Base-by-base conservation (phyloP, 2,113 vertebrate species). In the Syngnathus typhle region DNA sequence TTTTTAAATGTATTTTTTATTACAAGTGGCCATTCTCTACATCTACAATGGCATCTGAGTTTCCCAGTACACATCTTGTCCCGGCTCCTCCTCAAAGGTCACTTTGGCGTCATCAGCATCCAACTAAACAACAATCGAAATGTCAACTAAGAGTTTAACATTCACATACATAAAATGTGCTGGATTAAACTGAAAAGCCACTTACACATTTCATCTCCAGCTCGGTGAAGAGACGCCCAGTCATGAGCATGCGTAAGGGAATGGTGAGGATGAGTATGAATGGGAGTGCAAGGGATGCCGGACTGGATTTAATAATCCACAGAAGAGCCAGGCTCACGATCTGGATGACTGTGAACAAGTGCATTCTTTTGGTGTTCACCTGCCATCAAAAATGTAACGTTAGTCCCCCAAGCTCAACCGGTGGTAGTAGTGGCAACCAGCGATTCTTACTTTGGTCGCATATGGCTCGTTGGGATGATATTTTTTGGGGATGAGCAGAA, bases 261-360 rank as follows among this genome's bases (percentile, higher is more conserved):
- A 99, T 94, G 0, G 95, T 99, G 83, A 99, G 93, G 85, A 99
- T 97, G 73, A 99, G 94, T 52, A 96, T 0, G 13, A 98, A 98
- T 2, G 97, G 96, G 74, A 99, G 90, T 0, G 94, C 94, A 23
- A 99, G 90, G 0, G 95, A 96, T 27, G 85, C 85, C 0, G 70
- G 51, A 8, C 88, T 93, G 72, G 92, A 93, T 67, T 97, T 99
- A 47, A 95, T 90, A 1, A 60, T 87, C 94, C 95, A 99, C 72
- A 98, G 89, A 66, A 88, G 1, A 0, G 19, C 93, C 0, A 99
- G 90, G 71, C 93, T 91, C 6, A 90, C 0, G 9, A 95, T 61
- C 88, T 99, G 96, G 64, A 92, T 94, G 56, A 77, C 27, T 0
- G 97, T 99, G 91, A 93, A 99, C 67, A 96, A 19, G 80, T 99